Evolutionary conservation across 92 coral and sea anemone genomes (phyloP).

Genomic region (Siderastrea siderea): DNA sequence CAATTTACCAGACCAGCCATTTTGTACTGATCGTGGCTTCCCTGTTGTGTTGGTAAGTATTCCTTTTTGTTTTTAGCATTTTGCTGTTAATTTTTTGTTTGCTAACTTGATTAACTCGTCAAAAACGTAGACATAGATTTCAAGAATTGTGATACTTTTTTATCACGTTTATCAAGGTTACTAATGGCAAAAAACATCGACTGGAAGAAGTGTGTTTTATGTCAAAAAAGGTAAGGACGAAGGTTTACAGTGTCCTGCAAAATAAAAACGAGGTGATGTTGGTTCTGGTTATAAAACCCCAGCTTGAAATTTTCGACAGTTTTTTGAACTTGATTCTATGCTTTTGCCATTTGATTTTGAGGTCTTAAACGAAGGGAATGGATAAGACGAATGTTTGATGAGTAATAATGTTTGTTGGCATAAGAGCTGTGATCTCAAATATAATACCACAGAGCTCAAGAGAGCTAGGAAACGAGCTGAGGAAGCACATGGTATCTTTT

Average conservation of each 20-base stretch:
- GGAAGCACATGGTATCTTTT: background rate
- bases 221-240: conserved; percentile 3
- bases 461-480: background rate
- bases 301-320: conserved; percentile 18
- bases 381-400: background rate
- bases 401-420: background rate
- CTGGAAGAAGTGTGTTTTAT: background rate
- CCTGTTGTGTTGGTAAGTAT: no score
- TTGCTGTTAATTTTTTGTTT: no score
- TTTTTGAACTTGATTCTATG: conserved; percentile 6
- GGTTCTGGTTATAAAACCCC: conserved; percentile 41
- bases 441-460: background rate
- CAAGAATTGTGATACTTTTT: no score
- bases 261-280: conserved; percentile 24
- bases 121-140: no score
- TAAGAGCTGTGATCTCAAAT: background rate
- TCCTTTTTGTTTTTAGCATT: no score
- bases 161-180: no score
- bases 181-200: no score
- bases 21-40: no score
- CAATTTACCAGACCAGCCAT: no score
- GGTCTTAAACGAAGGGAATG: background rate
- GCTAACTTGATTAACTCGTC: no score
- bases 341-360: background rate
- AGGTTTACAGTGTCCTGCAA: conserved; percentile 43